Conservation (phyloP, 2,888 invertebrate genomes). For the Leucophenga montana region DNA sequence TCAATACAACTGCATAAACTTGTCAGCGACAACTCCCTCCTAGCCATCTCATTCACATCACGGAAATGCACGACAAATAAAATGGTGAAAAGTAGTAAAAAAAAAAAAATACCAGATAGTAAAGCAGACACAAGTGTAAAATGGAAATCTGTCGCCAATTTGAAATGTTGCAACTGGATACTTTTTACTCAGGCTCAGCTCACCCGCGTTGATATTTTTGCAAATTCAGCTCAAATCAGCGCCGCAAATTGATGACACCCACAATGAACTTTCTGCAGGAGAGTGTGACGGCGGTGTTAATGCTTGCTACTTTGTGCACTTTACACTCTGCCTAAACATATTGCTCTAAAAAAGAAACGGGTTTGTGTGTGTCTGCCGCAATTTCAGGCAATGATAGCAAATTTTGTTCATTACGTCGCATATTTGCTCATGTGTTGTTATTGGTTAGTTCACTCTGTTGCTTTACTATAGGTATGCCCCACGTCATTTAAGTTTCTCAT, state of each 20-base stretch:
- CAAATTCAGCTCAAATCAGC: conserved; percentile 63
- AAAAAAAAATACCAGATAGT: not conserved
- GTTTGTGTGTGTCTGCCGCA: not conserved
- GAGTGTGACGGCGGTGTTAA: not conserved
- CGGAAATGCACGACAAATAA: conserved; percentile 9
- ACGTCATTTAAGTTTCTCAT: conserved; percentile 10
- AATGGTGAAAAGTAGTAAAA: not conserved
- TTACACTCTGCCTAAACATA: not conserved
- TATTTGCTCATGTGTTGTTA: not conserved
- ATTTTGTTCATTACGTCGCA: conserved; percentile 58
- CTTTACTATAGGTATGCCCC: not conserved
- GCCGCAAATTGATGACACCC: conserved; percentile 64
- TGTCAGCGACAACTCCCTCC: conserved; percentile 49
- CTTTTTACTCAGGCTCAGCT: conserved; percentile 2
- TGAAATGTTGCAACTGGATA: conserved; percentile 9
- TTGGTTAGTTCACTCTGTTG: not conserved
- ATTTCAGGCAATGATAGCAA: conserved; percentile 52
- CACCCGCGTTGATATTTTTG: conserved; percentile 35
- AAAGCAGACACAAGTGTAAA: not conserved
- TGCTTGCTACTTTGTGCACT: conserved; percentile 26
- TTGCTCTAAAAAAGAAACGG: not conserved
- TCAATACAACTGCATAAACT: conserved; percentile 35
- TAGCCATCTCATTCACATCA: not conserved
- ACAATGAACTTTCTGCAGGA: conserved; percentile 40
- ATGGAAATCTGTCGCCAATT: conserved; percentile 24